Evolutionary conservation across 2,113 vertebrate genomes (phyloP), one percentile per base, ranked within the genome.

Genomic region (Cricetomys ansorgei): DNA sequence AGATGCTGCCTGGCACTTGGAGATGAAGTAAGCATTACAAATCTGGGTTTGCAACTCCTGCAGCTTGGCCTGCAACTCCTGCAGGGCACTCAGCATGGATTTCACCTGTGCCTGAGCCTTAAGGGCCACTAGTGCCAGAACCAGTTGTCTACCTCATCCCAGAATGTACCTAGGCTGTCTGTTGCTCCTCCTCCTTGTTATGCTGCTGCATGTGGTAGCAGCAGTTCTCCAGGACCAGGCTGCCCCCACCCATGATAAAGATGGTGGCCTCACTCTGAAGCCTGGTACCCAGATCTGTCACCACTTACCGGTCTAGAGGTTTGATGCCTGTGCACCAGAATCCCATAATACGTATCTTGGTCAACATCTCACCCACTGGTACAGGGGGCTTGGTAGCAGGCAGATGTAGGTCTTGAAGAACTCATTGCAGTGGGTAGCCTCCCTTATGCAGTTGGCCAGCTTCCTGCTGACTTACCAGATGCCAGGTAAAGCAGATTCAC

Each of bases 281-380:
- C 98, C 99, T 99, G 0, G 99, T 99, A 0, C 99, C 99, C 70
- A 99, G 98, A 57, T 99, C 99, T 0, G 99, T 99, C 0, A 99
- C 99, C 0, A 98, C 96, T 0, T 99, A 99, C 96, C 99, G 99
- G 5, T 99, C 99, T 83, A 99, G 97, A 0, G 99, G 99, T 79
- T 99, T 99, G 94, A 99, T 98, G 79, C 95, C 94, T 0, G 99
- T 95, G 21, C 99, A 99, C 0, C 98, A 98, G 96, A 99, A 99
- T 25, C 99, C 99, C 99, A 99, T 99, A 81, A 99, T 99, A 67
- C 99, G 98, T 99, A 99, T 99, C 98, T 99, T 99, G 37, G 99
- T 98, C 94, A 98, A 98, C 99, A 99, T 99, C 98, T 99, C 72
- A 99, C 98, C 99, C 99, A 99, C 98, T 99, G 99, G 96, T 99